Conservation (phyloP, 2,113 vertebrate genomes). For the Dipodomys stephensi region DNA sequence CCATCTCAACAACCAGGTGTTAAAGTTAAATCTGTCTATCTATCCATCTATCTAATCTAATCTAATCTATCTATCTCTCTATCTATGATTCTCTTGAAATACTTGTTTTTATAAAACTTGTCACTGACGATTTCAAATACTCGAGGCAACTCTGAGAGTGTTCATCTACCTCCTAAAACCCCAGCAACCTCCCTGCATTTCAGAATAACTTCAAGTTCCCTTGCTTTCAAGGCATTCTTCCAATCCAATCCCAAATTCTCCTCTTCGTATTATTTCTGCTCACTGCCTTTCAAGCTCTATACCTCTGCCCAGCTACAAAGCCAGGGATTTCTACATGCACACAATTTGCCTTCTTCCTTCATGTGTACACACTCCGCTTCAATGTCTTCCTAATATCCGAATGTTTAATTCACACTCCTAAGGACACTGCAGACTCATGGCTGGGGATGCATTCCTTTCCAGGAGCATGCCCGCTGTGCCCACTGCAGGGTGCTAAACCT, state of each 20-base stretch:
- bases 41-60: too few species aligned
- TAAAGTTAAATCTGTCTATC: neutral
- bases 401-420: neutral
- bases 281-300: neutral
- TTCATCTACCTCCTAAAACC: neutral
- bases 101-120: neutral
- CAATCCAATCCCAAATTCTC: neutral
- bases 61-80: too few species aligned
- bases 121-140: neutral
- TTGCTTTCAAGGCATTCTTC: neutral
- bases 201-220: neutral
- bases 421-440: neutral
- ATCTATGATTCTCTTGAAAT: neutral
- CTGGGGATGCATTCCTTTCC: neutral
- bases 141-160: conserved; percentile 16
- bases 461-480: neutral
- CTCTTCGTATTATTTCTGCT: neutral
- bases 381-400: neutral
- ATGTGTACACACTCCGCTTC: neutral
- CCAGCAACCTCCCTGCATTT: neutral
- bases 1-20: neutral
- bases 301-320: neutral
- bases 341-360: neutral
- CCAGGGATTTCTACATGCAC: neutral
- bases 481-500: neutral